These are phyloP conservation scores for Epsilonema sp. DNA, from an alignment of 2,888 invertebrate genomes.

Conservation along the genomic window DNA sequence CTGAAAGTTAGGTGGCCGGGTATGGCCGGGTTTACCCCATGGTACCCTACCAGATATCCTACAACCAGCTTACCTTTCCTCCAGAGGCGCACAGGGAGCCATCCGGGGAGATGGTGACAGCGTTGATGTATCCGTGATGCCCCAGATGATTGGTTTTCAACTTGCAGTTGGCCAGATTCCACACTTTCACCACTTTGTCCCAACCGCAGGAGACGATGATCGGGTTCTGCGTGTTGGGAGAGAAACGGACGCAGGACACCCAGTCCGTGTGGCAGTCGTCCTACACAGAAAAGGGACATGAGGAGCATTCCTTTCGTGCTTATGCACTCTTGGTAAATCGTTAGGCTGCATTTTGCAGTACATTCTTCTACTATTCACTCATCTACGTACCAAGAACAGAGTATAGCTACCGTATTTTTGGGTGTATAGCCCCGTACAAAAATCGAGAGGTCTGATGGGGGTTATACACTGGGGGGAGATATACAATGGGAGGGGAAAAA, in stretches of 20 bases:
- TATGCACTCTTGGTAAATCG: too few species aligned
- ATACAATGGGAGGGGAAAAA: too few species aligned
- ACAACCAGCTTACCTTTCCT: slow-evolving; percentile 58
- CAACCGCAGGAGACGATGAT: slow-evolving; percentile 97
- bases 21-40: too few species aligned
- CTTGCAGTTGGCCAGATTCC: slow-evolving; percentile 95
- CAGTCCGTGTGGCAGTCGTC: slow-evolving; percentile 77
- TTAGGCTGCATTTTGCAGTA: too few species aligned
- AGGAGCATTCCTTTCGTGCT: not conserved
- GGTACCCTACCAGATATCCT: too few species aligned
- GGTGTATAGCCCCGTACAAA: too few species aligned
- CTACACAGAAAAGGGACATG: slow-evolving; percentile 20
- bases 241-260: slow-evolving; percentile 97
- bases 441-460: too few species aligned
- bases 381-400: too few species aligned
- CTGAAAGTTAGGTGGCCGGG: too few species aligned
- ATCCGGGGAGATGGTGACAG: slow-evolving; percentile 95
- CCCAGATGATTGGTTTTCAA: slow-evolving; percentile 95
- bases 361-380: too few species aligned
- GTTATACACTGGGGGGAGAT: too few species aligned
- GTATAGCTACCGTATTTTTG: too few species aligned
- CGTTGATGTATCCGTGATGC: slow-evolving; percentile 89
- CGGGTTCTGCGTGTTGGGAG: slow-evolving; percentile 90
- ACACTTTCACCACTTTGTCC: slow-evolving; percentile 74
- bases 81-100: slow-evolving; percentile 98